Base-by-base conservation (phyloP, 1,140 invertebrate genomes). In the Tetragnatha versicolor region DNA sequence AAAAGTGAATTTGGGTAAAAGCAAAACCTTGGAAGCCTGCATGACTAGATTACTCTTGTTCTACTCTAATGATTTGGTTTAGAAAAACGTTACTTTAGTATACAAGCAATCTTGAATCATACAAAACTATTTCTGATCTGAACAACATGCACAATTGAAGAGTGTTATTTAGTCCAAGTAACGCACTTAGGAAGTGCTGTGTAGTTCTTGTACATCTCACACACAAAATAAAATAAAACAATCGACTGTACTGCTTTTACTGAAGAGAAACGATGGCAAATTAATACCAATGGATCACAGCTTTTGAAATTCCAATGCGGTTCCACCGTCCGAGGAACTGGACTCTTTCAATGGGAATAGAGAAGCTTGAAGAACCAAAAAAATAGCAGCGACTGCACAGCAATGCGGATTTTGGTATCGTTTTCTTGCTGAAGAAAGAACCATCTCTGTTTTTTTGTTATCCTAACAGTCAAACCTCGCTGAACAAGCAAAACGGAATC, bases 1-100 rank as follows among this genome's bases (percentile, higher is more conserved):
- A n/a, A n/a, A n/a, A n/a, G n/a, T n/a, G n/a, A n/a, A n/a, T n/a
- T n/a, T n/a, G n/a, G n/a, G n/a, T n/a, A n/a, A n/a, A n/a, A n/a
- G n/a, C 29, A 58, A 31, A 58, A 31, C 27, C 33, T 58, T 58
- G 27, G 14, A 58, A 31, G 53, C 29, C 29, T 17, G 47, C 29
- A 55, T 76, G 73, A 76, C 73, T 76, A 76, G 73, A 76, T 53
- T 65, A 76, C 60, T 45, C 73, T 33, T 76, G 49, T 65, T 33
- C 60, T 63, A 45, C 33, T 76, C 37, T 33, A 22, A 66, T 47
- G 25, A 47, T 61, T 60, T 51, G 9, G 22, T 25, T 37, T 63
- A 63, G 33, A 39, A 63, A 22, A n/a, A n/a, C n/a, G n/a, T n/a
- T n/a, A n/a, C n/a, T n/a, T n/a, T n/a, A n/a, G n/a, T 63, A 37